Evolutionary conservation across 2,797 vertebrate species (phyloP), one percentile per base, ranked within the genome.

Genomic region (Gobionotothen gibberifrons): DNA sequence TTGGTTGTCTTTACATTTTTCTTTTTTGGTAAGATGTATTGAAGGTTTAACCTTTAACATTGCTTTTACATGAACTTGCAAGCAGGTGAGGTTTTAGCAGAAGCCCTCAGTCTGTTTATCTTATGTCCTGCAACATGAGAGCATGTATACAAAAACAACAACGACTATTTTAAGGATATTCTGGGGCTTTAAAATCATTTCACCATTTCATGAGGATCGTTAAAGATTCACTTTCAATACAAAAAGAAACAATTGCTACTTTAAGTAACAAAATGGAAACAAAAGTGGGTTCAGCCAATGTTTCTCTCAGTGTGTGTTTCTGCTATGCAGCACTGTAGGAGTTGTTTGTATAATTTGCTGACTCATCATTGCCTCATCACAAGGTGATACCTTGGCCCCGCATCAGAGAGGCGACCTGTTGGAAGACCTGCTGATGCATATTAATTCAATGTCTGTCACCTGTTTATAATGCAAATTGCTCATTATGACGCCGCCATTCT

Each of bases 381-480:
- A 72, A 56, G 32, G 60, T 40, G 51, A 79, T 75, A 83, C 82
- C 44, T 71, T 78, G 83, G 76, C 65, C 80, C 55, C 64, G 73
- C 79, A 69, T 85, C 87, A 74, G 46, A 83, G 78, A 60, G 17
- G 15, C 17, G 44, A 87, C 79, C 78, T 79, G 72, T 70, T 75
- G 55, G 73, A 78, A 29, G 83, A 86, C 83, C 74, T 75, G 76
- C 86, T 78, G 71, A 78, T 79, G 85, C 85, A 91, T 91, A 87
- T 89, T 85, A 88, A 92, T 89, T 76, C 63, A 60, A 72, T 57
- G 78, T 78, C 83, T 85, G 76, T 91, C 85, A 87, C 86, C 72
- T 76, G 81, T 90, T 91, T 91, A 86, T 90, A 82, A 92, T 91
- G 88, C 84, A 90, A 92, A 92, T 89, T 74, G 65, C 17, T 83